These are phyloP conservation scores for Parasteatoda tepidariorum DNA, from an alignment of 1,140 invertebrate genomes.

Conservation along the genomic window DNA sequence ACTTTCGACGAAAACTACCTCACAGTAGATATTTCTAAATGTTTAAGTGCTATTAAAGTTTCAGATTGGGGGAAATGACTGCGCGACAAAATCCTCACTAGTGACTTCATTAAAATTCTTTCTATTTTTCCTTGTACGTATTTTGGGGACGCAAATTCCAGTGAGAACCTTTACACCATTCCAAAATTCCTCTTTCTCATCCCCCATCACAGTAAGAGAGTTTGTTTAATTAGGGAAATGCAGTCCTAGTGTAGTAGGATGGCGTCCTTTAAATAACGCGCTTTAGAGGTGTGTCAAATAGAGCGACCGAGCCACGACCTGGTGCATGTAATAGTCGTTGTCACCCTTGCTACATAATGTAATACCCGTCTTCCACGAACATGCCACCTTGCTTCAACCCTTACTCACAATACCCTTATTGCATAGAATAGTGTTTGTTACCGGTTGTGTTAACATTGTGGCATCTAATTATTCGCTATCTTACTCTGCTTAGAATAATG, in stretches of 20 bases:
- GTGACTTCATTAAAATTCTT: conserved; percentile 35
- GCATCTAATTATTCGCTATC: conserved; percentile 26
- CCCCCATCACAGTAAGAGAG: not conserved
- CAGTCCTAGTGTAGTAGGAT: not conserved
- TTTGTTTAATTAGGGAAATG: conserved; percentile 48
- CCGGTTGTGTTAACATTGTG: conserved; percentile 29
- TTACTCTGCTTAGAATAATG: not conserved
- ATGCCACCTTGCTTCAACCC: conserved; percentile 24
- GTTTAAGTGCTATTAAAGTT: not conserved
- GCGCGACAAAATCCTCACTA: not conserved
- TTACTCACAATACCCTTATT: not conserved
- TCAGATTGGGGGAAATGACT: not conserved
- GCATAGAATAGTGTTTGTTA: conserved; percentile 14
- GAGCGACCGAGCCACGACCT: conserved; percentile 3
- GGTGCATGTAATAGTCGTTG: conserved; percentile 29
- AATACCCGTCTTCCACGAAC: conserved; percentile 22
- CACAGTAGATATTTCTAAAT: not conserved
- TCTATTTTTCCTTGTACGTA: not conserved
- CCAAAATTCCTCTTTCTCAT: conserved; percentile 1
- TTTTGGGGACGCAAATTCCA: not conserved
- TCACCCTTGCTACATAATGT: conserved; percentile 30
- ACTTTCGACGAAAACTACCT: not conserved
- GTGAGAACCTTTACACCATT: conserved; percentile 22
- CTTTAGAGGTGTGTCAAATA: conserved; percentile 22
- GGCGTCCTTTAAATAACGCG: conserved; percentile 40